phyloP scores from a whole-genome alignment of 2,888 invertebrate species.

The Escarpia spicata region DNA sequence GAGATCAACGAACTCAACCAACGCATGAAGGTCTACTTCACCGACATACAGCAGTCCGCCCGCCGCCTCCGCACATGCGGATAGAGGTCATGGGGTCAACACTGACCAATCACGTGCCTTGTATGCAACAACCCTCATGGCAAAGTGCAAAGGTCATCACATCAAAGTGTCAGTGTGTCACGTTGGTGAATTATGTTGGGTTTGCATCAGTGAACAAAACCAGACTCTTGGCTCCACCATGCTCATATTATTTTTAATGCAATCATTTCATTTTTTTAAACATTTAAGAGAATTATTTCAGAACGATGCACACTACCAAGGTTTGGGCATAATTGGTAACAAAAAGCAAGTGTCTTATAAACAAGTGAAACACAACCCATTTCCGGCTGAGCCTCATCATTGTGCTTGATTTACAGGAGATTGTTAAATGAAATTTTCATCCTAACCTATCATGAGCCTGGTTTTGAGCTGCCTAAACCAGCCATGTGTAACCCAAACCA shows the following conservation, averaged over 20 bases:
- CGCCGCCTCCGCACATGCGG: slow-evolving; percentile 22
- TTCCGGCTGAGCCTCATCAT: not conserved
- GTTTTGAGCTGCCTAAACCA: slow-evolving; percentile 18
- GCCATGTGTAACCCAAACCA: not conserved
- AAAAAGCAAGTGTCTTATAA: not conserved
- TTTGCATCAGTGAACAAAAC: slow-evolving; percentile 20
- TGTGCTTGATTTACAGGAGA: not conserved
- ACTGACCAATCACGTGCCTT: slow-evolving; percentile 24
- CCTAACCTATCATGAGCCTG: not conserved
- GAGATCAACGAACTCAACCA: slow-evolving; percentile 73
- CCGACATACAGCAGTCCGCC: slow-evolving; percentile 25
- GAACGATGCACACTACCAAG: slow-evolving; percentile 12
- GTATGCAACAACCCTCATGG: slow-evolving; percentile 25
- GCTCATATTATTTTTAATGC: not conserved
- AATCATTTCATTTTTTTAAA: not conserved
- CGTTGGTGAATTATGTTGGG: slow-evolving; percentile 22
- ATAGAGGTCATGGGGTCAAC: slow-evolving; percentile 23
- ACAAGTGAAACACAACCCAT: not conserved
- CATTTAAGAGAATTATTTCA: slow-evolving; percentile 23
- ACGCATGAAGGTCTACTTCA: slow-evolving; percentile 69
- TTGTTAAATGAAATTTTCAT: not conserved
- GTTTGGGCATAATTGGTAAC: not conserved
- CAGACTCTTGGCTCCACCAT: slow-evolving; percentile 7
- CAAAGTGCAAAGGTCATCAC: slow-evolving; percentile 25
- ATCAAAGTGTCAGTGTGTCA: slow-evolving; percentile 19